phyloP scores from a whole-genome alignment of 2,888 invertebrate species.

The Chloromyia formosa region DNA sequence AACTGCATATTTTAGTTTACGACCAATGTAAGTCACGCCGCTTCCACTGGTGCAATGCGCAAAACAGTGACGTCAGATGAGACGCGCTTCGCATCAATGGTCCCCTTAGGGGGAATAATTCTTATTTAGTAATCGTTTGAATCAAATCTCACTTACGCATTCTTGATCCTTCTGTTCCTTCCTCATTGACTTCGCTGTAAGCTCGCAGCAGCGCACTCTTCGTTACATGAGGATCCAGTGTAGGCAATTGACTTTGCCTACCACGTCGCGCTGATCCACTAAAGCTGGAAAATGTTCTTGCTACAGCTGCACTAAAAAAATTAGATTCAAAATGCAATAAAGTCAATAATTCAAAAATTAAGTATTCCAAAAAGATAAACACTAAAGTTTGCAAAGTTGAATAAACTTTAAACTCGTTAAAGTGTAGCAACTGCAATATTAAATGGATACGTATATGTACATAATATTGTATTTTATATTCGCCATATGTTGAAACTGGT shows the following conservation, averaged over 20 bases:
- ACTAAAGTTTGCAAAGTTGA: constrained; percentile 22
- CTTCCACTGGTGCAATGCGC: too few relatives aligned
- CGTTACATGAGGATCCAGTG: constrained; percentile 79
- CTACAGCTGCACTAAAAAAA: constrained; percentile 76
- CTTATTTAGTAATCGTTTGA: too few relatives aligned
- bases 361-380: too few relatives aligned
- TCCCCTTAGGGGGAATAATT: too few relatives aligned
- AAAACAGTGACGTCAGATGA: too few relatives aligned
- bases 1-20: too few relatives aligned
- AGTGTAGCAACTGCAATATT: not conserved
- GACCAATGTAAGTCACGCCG: too few relatives aligned
- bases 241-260: constrained; percentile 68
- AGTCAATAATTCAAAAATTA: constrained; percentile 32
- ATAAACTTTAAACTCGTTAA: constrained; percentile 15
- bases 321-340: constrained; percentile 54
- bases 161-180: constrained; percentile 60
- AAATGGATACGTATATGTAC: not conserved
- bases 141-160: constrained; percentile 61
- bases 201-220: constrained; percentile 74
- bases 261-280: constrained; percentile 77
- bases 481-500: not conserved
- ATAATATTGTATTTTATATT: not conserved
- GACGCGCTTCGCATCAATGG: too few relatives aligned
- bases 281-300: constrained; percentile 75
- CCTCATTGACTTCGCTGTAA: constrained; percentile 69